Conservation (phyloP, 1,140 invertebrate species). For the Drosophila ercepeae region DNA sequence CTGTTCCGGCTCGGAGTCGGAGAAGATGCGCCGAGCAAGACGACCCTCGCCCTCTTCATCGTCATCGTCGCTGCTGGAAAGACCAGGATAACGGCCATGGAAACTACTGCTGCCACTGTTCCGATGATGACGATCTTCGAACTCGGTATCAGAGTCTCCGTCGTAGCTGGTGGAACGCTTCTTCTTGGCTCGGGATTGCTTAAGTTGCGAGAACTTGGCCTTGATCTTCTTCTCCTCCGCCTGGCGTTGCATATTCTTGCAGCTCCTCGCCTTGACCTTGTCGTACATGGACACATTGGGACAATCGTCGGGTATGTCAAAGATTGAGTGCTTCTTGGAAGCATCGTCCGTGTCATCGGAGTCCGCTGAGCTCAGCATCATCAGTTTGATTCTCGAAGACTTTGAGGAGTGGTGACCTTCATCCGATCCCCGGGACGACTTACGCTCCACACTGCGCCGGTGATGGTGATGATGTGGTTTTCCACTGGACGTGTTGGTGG, state of each 20-base stretch:
- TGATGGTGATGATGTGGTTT: conserved; percentile 64
- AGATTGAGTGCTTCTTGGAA: conserved; percentile 95
- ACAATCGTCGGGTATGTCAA: conserved; percentile 95
- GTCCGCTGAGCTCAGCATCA: conserved; percentile 83
- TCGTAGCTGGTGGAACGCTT: conserved; percentile 94
- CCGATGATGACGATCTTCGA: conserved; percentile 83
- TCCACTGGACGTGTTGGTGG: conserved; percentile 48
- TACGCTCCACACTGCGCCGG: conserved; percentile 63
- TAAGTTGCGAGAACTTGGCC: conserved; percentile 94
- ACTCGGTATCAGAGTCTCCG: conserved; percentile 90
- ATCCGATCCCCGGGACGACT: conserved; percentile 51
- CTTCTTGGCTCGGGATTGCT: conserved; percentile 94
- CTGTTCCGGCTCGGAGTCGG: conserved; percentile 61
- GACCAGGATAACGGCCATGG: conserved; percentile 54
- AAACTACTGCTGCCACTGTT: conserved; percentile 72
- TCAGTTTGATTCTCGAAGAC: conserved; percentile 42
- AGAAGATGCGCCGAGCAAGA: conserved; percentile 59
- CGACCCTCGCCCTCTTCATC: conserved; percentile 50
- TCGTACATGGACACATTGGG: conserved; percentile 99
- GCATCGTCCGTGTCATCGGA: conserved; percentile 90
- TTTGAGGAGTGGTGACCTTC: conserved; percentile 66
- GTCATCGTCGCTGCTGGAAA: conserved; percentile 71
- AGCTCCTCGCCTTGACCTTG: conserved; percentile 97
- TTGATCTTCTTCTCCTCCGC: conserved; percentile 95
- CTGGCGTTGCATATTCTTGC: conserved; percentile 95